A percentile compares a stretch with the other conserved stretches of the same genome.
phyloP scores from a whole-genome alignment of 2,797 vertebrate genomes.

The Picus viridis region DNA sequence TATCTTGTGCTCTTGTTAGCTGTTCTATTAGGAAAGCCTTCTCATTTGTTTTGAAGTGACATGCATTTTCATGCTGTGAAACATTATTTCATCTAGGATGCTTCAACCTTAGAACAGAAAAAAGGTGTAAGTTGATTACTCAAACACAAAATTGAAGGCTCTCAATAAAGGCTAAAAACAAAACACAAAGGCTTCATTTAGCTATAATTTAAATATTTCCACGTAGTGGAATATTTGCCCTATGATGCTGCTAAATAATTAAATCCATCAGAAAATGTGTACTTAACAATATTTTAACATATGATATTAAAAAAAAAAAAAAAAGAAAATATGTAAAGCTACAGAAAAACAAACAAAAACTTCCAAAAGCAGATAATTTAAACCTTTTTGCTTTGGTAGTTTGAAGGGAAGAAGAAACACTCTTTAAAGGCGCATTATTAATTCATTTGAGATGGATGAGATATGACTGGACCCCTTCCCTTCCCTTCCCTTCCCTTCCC shows the following conservation, averaged over 20 bases:
- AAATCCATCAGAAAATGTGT: background rate
- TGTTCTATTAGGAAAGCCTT: background rate
- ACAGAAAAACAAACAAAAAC: background rate
- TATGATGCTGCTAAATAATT: background rate
- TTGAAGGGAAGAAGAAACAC: background rate
- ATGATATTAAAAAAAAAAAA: background rate
- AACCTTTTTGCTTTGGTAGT: background rate
- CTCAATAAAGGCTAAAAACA: background rate
- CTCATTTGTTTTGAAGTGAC: background rate
- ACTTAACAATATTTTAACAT: background rate
- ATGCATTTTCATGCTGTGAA: background rate
- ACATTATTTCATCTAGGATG: background rate
- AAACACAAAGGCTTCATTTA: background rate
- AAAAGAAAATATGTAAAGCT: background rate
- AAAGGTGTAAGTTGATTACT: background rate
- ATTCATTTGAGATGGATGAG: background rate
- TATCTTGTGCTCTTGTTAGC: background rate
- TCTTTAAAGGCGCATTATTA: background rate
- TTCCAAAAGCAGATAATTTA: background rate
- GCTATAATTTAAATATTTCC: background rate
- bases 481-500: no score
- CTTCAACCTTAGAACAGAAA: background rate
- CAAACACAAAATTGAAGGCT: background rate
- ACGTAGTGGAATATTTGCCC: background rate
- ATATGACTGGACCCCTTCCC: background rate